Percentiles rank a stretch among this genome's conserved stretches.
Conservation (phyloP, 2,888 invertebrate species). For the Apocheima hispidaria region DNA sequence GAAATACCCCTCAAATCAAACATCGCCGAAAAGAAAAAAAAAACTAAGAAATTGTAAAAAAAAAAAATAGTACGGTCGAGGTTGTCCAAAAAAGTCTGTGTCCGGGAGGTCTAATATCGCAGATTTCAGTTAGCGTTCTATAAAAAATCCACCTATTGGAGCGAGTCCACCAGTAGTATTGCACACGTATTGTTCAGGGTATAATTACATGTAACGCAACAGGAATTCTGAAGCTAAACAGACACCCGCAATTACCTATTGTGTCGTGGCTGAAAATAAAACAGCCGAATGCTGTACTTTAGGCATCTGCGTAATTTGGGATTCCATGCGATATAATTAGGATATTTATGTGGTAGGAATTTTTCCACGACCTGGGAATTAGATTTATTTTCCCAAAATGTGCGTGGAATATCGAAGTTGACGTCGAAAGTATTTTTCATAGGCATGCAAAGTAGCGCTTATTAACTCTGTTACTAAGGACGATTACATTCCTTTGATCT, state of each 20-base stretch:
- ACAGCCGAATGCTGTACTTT: slow-evolving; percentile 6
- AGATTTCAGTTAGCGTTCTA: too few species aligned
- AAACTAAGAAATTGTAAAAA: too few species aligned
- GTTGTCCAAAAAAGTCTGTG: too few species aligned
- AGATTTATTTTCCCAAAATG: background rate
- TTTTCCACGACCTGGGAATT: background rate
- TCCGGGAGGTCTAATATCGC: too few species aligned
- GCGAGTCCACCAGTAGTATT: background rate
- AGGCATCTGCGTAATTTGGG: slow-evolving; percentile 9
- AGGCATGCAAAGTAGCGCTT: too few species aligned
- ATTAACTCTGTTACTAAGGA: too few species aligned
- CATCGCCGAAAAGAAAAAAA: too few species aligned
- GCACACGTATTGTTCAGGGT: background rate
- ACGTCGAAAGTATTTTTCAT: background rate
- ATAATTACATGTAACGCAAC: slow-evolving; percentile 20
- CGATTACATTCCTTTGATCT: too few species aligned
- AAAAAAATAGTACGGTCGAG: too few species aligned
- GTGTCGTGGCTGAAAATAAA: slow-evolving; percentile 31
- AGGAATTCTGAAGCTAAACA: slow-evolving; percentile 32
- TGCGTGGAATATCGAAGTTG: background rate
- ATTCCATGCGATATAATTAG: background rate
- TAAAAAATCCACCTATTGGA: background rate
- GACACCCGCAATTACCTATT: slow-evolving; percentile 28
- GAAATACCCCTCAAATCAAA: too few species aligned
- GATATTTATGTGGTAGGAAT: background rate